Base-by-base conservation (phyloP, 2,797 vertebrate species). In the Rhinoraja longicauda region DNA sequence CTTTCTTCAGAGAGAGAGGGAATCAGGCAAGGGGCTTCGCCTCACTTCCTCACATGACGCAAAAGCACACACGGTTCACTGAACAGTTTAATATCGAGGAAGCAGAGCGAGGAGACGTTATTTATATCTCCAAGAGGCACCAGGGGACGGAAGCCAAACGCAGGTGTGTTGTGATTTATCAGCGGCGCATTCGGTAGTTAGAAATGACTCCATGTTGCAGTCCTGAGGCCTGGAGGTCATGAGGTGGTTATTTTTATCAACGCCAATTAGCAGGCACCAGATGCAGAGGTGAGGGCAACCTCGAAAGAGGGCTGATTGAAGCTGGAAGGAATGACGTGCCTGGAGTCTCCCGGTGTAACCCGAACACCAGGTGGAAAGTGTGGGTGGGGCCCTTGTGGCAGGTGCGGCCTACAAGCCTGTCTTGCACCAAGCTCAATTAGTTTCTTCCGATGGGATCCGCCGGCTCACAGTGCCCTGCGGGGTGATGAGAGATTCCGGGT, bases 361-460 rank as follows among this genome's bases (percentile, higher is more conserved):
- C 29, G 21, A 88, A 88, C n/a, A 88, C 84, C 84, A 88, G 84
- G 84, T 88, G 84, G n/a, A 88, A 88, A 64, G 36, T 2, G n/a
- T 88, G 84, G 84, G 84, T 88, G 59, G 59, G 59, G 15, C 9
- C n/a, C 9, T 24, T 57, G 24, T 10, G 62, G 29, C 84, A 88
- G 84, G 57, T 88, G 84, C 17, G 59, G 59, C 59, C 36, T 67
- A 36, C 10, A n/a, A 36, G 8, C 84, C 32, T 36, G n/a, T 36
- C 67, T 67, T 88, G 59, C 32, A 67, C 21, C 84, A 32, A 62
- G 62, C n/a, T 88, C 84, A 88, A 67, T 88, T 88, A 88, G 88
- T 88, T 67, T 88, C 84, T 88, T 88, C 84, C 84, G 84, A 88
- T 88, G 84, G 59, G 32, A 88, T 8, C 19, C n/a, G 29, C 84